Conservation (phyloP, 2,113 vertebrate genomes). For the Chrysemys picta region DNA sequence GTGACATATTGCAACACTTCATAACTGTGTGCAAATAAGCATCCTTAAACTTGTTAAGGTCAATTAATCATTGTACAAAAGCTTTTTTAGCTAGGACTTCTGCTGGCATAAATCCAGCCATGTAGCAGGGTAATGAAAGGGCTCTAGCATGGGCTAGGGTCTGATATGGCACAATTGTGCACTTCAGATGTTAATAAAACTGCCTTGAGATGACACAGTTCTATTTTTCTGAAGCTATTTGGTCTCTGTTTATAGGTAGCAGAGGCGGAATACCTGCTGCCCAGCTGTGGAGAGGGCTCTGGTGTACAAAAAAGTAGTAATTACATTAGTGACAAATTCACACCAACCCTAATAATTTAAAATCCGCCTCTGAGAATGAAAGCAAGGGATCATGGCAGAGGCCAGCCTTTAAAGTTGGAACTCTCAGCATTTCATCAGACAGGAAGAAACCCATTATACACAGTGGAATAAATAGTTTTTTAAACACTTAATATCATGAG, state of each 20-base stretch:
- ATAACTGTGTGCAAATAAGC: conserved; percentile 85
- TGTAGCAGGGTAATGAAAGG: conserved; percentile 32
- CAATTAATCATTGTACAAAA: conserved; percentile 84
- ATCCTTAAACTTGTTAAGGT: conserved; percentile 83
- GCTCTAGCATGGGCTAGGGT: neutral
- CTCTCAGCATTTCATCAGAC: neutral
- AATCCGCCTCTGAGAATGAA: fast-evolving
- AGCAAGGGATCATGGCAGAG: fast-evolving
- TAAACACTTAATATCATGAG: neutral
- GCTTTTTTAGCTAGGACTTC: conserved; percentile 61
- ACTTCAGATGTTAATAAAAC: conserved; percentile 56
- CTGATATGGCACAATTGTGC: conserved; percentile 24
- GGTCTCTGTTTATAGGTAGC: conserved; percentile 7
- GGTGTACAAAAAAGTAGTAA: neutral
- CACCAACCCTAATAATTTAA: neutral
- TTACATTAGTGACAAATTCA: neutral
- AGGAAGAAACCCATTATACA: neutral
- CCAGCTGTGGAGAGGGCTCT: neutral
- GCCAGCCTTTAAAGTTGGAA: neutral
- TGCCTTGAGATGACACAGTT: conserved; percentile 19
- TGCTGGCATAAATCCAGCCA: conserved; percentile 29
- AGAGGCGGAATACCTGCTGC: conserved; percentile 8
- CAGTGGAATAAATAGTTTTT: neutral
- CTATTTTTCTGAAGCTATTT: conserved; percentile 51
- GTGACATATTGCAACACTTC: conserved; percentile 84